Evolutionary conservation across 1,140 invertebrate genomes (phyloP).

Genomic region (Drosophila simulans): DNA sequence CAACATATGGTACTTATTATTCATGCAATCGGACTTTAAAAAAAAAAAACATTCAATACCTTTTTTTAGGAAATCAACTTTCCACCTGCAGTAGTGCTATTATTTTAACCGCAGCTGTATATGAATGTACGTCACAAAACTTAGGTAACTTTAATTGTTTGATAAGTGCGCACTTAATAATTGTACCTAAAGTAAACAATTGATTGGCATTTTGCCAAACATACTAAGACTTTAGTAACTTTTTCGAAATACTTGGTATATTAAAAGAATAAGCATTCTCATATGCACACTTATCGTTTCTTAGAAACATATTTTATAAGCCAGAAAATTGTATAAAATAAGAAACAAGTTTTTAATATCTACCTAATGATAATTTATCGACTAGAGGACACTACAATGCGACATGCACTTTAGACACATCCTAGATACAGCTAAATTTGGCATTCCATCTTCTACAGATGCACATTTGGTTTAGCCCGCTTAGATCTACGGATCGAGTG

Average conservation of each 20-base stretch:
- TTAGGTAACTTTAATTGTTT: slow-evolving; percentile 15
- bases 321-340: background rate
- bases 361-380: slow-evolving; percentile 1
- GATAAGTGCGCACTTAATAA: slow-evolving; percentile 7
- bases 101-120: no score
- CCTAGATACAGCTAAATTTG: slow-evolving; percentile 2
- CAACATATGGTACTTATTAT: no score
- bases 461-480: background rate
- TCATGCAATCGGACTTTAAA: no score
- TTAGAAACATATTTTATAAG: background rate
- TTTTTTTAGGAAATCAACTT: no score
- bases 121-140: slow-evolving; percentile 4
- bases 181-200: background rate
- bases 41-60: no score
- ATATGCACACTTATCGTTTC: slow-evolving; percentile 14
- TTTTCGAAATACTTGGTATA: no score
- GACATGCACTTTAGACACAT: slow-evolving; percentile 33
- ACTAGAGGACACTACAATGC: slow-evolving; percentile 23
- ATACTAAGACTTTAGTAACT: no score
- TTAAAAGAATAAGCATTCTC: background rate
- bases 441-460: slow-evolving; percentile 40
- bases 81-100: no score
- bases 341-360: background rate
- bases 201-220: no score
- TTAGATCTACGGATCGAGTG: slow-evolving; percentile 27